These are phyloP conservation scores for Tragelaphus buxtoni DNA, from an alignment of 2,113 vertebrate genomes.

Conservation along the genomic window DNA sequence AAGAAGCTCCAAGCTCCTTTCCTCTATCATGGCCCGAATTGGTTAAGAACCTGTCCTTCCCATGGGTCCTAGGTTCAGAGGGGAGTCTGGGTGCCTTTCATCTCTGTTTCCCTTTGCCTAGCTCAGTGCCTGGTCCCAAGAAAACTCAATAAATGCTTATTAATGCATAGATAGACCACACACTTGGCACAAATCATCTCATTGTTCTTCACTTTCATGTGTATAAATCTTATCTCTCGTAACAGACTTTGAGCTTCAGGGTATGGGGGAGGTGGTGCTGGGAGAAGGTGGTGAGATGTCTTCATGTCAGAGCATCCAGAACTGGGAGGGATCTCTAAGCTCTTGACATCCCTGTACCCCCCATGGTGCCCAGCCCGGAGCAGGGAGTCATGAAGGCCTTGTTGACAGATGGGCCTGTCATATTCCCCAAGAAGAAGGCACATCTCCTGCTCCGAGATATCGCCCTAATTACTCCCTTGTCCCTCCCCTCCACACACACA, in stretches of 20 bases:
- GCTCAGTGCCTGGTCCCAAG: not conserved
- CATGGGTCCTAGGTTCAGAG: not conserved
- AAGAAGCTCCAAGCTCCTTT: not conserved
- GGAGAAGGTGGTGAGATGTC: not conserved
- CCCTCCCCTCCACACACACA: conserved; percentile 37
- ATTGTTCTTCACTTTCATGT: conserved; percentile 54
- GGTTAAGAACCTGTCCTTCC: not conserved
- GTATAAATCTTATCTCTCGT: conserved; percentile 57
- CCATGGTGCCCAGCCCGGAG: not conserved
- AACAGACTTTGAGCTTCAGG: conserved; percentile 50
- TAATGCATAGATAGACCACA: conserved; percentile 67
- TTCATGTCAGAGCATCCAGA: conserved; percentile 24
- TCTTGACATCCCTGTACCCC: not conserved
- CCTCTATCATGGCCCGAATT: not conserved
- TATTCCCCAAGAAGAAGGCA: not conserved
- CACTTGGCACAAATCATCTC: conserved; percentile 61
- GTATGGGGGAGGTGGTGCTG: not conserved
- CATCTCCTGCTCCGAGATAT: not conserved
- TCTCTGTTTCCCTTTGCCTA: not conserved
- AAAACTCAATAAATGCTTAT: conserved; percentile 39
- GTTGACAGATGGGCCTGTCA: conserved; percentile 35
- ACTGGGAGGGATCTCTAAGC: not conserved
- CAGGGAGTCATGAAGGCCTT: not conserved
- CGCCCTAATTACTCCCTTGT: conserved; percentile 16
- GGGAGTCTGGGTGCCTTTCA: not conserved